Percentiles rank a stretch among this genome's conserved stretches.
Conservation (phyloP, 2,888 invertebrate species). For the Mesodorylaimus sp. region DNA sequence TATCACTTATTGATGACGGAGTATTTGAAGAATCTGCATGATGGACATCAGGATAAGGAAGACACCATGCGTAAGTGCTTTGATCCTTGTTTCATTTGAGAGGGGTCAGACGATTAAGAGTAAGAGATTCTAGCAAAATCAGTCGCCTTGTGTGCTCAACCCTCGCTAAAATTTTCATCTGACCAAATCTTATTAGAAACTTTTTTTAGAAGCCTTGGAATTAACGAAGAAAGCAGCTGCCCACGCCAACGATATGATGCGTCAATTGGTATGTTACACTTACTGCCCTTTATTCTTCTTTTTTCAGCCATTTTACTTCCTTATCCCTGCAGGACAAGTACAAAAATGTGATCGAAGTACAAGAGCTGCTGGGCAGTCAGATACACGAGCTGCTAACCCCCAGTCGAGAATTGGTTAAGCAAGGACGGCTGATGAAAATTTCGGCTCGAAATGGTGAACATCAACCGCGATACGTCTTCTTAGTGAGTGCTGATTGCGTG, state of each 20-base stretch:
- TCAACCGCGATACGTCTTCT: background rate
- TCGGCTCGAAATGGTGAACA: constrained; percentile 39
- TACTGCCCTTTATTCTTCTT: too few relatives aligned
- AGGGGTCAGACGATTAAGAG: too few relatives aligned
- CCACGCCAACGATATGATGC: constrained; percentile 49
- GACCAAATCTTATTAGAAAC: too few relatives aligned
- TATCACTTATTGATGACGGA: constrained; percentile 40
- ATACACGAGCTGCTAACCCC: constrained; percentile 44
- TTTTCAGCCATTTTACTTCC: too few relatives aligned
- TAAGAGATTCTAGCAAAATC: too few relatives aligned
- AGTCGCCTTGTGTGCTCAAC: too few relatives aligned
- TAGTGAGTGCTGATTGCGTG: background rate
- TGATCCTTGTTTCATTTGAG: too few relatives aligned
- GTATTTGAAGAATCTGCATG: constrained; percentile 12
- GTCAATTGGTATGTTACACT: constrained; percentile 38
- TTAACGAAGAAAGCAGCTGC: constrained; percentile 45
- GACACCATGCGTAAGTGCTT: too few relatives aligned
- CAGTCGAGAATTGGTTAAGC: constrained; percentile 39
- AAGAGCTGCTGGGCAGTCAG: constrained; percentile 42
- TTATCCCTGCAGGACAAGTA: constrained; percentile 42
- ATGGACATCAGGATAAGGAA: too few relatives aligned
- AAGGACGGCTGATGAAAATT: constrained; percentile 40
- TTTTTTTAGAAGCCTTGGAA: constrained; percentile 33
- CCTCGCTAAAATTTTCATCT: too few relatives aligned
- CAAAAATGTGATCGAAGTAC: constrained; percentile 45